Conservation (phyloP, 2,113 vertebrate species). For the Bucco capensis region DNA sequence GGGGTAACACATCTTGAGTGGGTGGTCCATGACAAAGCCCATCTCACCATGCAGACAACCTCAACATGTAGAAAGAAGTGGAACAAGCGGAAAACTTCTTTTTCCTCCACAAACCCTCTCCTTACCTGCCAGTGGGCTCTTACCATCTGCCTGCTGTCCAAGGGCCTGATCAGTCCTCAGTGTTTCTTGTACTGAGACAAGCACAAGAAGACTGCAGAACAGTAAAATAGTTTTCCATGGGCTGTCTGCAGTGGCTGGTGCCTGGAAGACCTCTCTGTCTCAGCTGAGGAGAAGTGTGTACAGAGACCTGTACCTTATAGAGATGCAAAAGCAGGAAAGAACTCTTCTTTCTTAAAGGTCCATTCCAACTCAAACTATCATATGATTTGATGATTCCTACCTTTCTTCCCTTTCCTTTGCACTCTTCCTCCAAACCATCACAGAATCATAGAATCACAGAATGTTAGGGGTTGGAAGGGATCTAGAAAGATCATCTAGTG, state of each 20-base stretch:
- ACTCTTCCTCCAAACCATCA: neutral
- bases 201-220: neutral
- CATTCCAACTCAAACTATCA: neutral
- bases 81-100: neutral
- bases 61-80: neutral
- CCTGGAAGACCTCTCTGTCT: neutral
- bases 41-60: neutral
- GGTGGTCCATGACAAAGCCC: neutral
- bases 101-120: neutral
- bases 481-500: too few species aligned
- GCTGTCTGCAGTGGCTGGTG: neutral
- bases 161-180: neutral
- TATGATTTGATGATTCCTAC: neutral
- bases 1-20: neutral
- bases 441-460: too few species aligned
- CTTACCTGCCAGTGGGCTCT: neutral
- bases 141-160: rapidly evolving
- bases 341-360: neutral
- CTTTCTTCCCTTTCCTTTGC: neutral
- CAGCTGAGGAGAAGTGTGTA: neutral
- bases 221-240: neutral
- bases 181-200: neutral
- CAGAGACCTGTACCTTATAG: neutral
- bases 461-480: too few species aligned
- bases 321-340: neutral